Conservation (phyloP, 1,140 invertebrate species). For the Drosophila elegans region DNA sequence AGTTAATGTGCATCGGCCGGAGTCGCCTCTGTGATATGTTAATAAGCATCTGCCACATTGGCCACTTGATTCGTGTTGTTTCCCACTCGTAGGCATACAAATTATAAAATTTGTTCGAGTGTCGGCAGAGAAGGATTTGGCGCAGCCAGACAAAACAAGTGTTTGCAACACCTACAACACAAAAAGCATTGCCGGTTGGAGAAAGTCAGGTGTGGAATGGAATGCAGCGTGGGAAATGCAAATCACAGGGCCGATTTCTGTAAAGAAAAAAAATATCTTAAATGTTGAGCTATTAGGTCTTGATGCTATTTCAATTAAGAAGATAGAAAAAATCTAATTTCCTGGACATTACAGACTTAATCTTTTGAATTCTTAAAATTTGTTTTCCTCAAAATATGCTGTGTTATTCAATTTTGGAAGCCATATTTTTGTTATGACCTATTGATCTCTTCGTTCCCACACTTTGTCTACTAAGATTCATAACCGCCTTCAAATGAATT, state of each 20-base stretch:
- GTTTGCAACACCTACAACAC: constrained; percentile 78
- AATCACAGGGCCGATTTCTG: constrained; percentile 11
- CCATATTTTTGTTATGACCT: too few relatives aligned
- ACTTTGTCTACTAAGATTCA: constrained; percentile 28
- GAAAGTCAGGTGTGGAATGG: constrained; percentile 55
- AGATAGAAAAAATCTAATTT: too few relatives aligned
- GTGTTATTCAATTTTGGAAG: too few relatives aligned
- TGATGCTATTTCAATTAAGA: background rate
- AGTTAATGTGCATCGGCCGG: constrained; percentile 68
- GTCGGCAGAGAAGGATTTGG: constrained; percentile 37
- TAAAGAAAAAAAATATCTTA: background rate
- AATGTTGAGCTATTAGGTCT: constrained; percentile 5
- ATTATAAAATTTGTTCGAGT: constrained; percentile 62
- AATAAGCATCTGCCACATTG: constrained; percentile 73
- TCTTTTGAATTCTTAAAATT: too few relatives aligned
- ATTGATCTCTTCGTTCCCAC: constrained; percentile 24
- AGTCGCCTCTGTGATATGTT: constrained; percentile 74
- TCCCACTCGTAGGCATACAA: constrained; percentile 49
- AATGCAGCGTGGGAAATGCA: constrained; percentile 66
- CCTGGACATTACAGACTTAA: too few relatives aligned
- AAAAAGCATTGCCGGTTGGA: constrained; percentile 25
- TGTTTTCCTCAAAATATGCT: too few relatives aligned
- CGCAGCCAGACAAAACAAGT: constrained; percentile 63
- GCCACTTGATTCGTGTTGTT: constrained; percentile 61
- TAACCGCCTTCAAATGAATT: constrained; percentile 33